phyloP scores from a whole-genome alignment of 2,888 invertebrate genomes.

The Drosophila neotestacea region DNA sequence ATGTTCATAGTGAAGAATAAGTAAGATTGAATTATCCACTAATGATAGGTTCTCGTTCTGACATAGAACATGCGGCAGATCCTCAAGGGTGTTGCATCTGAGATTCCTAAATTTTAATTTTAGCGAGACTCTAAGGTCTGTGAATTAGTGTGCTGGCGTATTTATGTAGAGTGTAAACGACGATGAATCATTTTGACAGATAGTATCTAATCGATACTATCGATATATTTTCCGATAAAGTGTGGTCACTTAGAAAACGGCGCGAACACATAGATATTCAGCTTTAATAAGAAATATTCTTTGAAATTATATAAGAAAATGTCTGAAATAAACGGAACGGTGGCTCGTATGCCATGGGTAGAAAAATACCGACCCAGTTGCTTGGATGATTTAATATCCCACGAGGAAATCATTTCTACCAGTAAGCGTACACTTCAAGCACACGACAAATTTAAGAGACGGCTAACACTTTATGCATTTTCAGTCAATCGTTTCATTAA shows the following conservation, averaged over 20 bases:
- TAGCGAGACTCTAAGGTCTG: no score
- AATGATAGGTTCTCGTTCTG: no score
- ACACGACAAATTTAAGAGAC: background rate
- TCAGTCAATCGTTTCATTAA: constrained; percentile 94
- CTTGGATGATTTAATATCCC: constrained; percentile 97
- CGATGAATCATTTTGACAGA: no score
- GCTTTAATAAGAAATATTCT: background rate
- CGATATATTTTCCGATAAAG: constrained; percentile 34
- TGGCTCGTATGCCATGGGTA: constrained; percentile 89
- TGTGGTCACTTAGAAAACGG: constrained; percentile 43
- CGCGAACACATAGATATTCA: constrained; percentile 43
- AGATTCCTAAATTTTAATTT: no score
- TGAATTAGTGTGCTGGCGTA: no score
- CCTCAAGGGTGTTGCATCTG: no score
- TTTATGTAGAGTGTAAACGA: no score
- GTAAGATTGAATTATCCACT: no score
- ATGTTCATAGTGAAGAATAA: no score
- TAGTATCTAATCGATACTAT: constrained; percentile 2
- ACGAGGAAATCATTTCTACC: constrained; percentile 98
- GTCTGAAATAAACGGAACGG: constrained; percentile 48
- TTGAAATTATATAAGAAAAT: constrained; percentile 10
- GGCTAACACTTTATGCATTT: constrained; percentile 64
- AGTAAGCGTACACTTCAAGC: constrained; percentile 88
- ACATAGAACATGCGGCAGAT: no score
- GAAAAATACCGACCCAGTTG: constrained; percentile 98